phyloP scores from a whole-genome alignment of 2,113 vertebrate species.

The Anguilla rostrata region DNA sequence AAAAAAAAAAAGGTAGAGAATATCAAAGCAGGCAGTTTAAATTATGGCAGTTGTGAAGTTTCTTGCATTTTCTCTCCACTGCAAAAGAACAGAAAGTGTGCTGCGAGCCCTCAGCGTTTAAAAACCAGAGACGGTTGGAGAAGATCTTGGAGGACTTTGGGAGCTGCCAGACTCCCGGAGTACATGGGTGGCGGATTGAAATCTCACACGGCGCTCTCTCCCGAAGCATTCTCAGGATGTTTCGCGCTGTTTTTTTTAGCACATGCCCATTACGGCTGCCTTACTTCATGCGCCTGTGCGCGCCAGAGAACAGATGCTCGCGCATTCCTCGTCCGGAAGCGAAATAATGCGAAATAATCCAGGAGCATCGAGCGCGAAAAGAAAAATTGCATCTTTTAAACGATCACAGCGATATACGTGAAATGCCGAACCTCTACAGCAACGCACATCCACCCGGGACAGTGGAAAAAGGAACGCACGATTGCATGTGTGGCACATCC shows the following conservation, averaged over 20 bases:
- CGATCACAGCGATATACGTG: neutral
- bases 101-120: neutral
- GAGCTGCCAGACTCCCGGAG: neutral
- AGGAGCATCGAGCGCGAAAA: neutral
- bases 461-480: neutral
- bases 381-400: neutral
- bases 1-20: slow-evolving; percentile 54
- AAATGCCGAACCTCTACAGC: neutral
- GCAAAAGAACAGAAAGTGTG: neutral
- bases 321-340: neutral
- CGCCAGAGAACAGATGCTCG: neutral
- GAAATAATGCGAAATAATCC: neutral
- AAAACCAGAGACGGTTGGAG: neutral
- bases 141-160: neutral
- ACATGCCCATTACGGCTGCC: neutral
- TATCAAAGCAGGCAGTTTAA: slow-evolving; percentile 40
- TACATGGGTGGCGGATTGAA: neutral
- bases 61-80: neutral
- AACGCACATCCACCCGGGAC: neutral
- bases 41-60: neutral
- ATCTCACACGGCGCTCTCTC: neutral
- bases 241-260: neutral
- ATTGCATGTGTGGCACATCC: neutral
- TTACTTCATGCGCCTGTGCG: neutral
- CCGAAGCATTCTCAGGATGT: neutral